Base-by-base conservation (phyloP, 2,113 vertebrate genomes). In the Ariopsis seemanni region DNA sequence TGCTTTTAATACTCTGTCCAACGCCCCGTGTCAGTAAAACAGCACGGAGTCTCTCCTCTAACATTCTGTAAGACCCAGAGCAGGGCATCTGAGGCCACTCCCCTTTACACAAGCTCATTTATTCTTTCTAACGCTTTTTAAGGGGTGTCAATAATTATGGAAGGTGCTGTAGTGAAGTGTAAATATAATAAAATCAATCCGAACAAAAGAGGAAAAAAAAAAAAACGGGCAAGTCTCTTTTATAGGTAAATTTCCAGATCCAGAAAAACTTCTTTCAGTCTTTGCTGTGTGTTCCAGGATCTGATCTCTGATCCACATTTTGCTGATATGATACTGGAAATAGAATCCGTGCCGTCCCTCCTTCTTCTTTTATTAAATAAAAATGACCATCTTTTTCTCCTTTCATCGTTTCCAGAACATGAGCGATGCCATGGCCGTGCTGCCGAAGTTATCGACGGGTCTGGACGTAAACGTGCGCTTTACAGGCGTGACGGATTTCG, bases 391-490 rank as follows among this genome's bases (percentile, higher is more conserved):
- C 22, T 18, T 1, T 52, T 52, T 79, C 1, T 74, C 17, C 34
- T 86, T 2, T 42, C 42, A 42, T 42, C 81, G 52, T 63, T 9
- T 2, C 8, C 92, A 99, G 98, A 99, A 99, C 89, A 96, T 99
- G 95, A 96, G 93, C 0, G 98, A 99, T 5, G 95, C 96, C 15
- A 97, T 99, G 97, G 97, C 89, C 0, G 97, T 99, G 0, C 93
- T 99, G 0, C 97, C 97, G 0, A 99, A 98, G 89, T 94, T 99
- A 71, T 97, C 97, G 0, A 99, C 97, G 0, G 98, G 98, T 4
- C 94, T 99, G 90, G 97, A 99, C 0, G 98, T 99, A 1, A 99
- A 99, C 0, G 97, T 99, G 0, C 93, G 96, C 0, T 99, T 99
- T 93, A 98, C 96, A 0, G 97, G 97, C 0, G 97, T 97, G 83